These are phyloP conservation scores for Sebastes schlegelii DNA, from an alignment of 2,113 vertebrate species.

Conservation along the genomic window DNA sequence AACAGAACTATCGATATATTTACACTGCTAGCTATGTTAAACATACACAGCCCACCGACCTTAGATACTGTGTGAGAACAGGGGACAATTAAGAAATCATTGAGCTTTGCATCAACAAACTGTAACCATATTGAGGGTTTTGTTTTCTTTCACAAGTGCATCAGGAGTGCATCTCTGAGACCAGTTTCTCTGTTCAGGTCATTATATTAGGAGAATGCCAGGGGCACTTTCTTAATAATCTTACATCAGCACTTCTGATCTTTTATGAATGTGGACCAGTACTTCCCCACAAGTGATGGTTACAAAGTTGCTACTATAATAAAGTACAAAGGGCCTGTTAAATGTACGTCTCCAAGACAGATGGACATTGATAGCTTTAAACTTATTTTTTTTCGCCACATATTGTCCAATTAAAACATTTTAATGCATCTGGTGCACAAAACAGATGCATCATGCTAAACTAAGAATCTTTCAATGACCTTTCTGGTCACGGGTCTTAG, in stretches of 20 bases:
- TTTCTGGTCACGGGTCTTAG: no score
- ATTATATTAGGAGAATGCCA: conserved; percentile 7
- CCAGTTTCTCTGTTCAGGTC: conserved; percentile 1
- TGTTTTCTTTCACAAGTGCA: neutral
- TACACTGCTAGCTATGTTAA: neutral
- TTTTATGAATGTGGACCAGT: conserved; percentile 30
- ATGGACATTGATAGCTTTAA: neutral
- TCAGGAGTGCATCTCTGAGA: conserved; percentile 16
- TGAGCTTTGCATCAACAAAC: neutral
- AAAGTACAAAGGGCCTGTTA: neutral
- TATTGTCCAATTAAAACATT: neutral
- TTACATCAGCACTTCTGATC: conserved; percentile 35
- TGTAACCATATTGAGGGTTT: neutral
- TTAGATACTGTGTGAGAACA: neutral
- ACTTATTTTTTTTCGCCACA: neutral
- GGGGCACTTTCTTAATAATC: conserved; percentile 21
- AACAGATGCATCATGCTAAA: no score
- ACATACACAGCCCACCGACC: neutral
- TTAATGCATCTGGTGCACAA: no score
- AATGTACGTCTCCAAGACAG: neutral
- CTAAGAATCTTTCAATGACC: no score
- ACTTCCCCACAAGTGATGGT: neutral
- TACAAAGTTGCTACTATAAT: neutral
- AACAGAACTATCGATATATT: no score
- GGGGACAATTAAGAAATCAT: no score